phyloP scores from a whole-genome alignment of 2,888 invertebrate genomes.

The Brachypalpus laphriformis region DNA sequence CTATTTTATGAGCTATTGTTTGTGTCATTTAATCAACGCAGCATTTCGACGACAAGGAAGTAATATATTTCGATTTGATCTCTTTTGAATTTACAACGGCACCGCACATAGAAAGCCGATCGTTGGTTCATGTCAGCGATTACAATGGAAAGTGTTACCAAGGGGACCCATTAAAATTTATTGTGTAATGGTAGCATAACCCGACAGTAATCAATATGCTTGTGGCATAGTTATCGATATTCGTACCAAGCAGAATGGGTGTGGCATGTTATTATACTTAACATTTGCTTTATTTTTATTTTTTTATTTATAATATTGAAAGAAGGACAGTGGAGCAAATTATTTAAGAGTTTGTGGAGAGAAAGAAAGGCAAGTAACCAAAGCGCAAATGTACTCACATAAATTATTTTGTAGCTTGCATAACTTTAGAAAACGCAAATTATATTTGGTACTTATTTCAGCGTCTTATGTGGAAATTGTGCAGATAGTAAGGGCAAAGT shows the following conservation, averaged over 20 bases:
- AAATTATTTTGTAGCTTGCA: constrained; percentile 28
- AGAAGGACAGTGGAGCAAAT: constrained; percentile 44
- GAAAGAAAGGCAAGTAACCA: constrained; percentile 6
- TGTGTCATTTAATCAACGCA: neutral
- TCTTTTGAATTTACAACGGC: neutral
- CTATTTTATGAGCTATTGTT: neutral
- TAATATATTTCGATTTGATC: neutral
- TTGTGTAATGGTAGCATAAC: constrained; percentile 36
- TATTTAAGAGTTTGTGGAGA: constrained; percentile 13
- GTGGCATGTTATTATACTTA: constrained; percentile 41
- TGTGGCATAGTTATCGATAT: constrained; percentile 13
- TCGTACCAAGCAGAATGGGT: constrained; percentile 33
- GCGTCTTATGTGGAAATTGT: neutral
- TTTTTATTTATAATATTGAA: too few relatives aligned
- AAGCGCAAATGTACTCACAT: constrained; percentile 4
- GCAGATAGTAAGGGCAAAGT: neutral
- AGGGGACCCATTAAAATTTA: constrained; percentile 18
- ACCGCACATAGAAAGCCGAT: neutral
- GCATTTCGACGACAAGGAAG: neutral
- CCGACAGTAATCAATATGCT: constrained; percentile 18
- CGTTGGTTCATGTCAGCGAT: constrained; percentile 3
- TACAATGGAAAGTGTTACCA: constrained; percentile 33
- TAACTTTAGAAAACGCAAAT: constrained; percentile 28
- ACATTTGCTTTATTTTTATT: too few relatives aligned
- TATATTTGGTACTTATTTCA: neutral